Evolutionary conservation across 2,113 vertebrate species (phyloP), one percentile per base, ranked within the genome.

Genomic region (Petrocephalus zakoni): DNA sequence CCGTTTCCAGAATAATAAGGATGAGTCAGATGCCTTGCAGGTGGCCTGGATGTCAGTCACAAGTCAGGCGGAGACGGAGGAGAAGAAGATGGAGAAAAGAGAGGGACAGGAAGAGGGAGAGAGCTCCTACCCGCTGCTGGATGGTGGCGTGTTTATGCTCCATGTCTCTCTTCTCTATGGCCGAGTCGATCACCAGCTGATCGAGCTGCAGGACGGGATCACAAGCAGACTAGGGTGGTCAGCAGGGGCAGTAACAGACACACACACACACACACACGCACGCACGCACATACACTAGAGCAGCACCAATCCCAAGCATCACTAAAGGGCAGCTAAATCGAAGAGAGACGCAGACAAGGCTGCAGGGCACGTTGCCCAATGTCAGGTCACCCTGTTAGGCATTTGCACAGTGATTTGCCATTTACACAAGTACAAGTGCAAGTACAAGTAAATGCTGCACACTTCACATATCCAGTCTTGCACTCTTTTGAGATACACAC

Each of bases 131-230:
- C 96, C 97, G 94, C 93, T 99, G 98, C 93, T 99, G 98, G 83
- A 99, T 97, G 9, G 97, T 96, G 0, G 98, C 97, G 0, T 99
- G 98, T 89, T 97, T 99, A 88, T 98, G 97, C 90, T 99, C 98
- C 98, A 99, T 98, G 89, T 99, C 98, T 82, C 98, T 94, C 94
- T 99, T 99, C 92, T 99, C 98, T 95, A 98, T 97, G 0, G 98
- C 98, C 0, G 98, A 98, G 91, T 99, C 97, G 0, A 99, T 98
- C 95, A 99, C 98, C 94, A 99, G 95, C 94, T 99, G 98, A 94
- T 99, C 98, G 94, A 99, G 93, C 98, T 99, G 61, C 72, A 89
- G 85, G 61, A 56, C 34, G 87, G 4, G 34, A 42, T 90, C 68
- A 75, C 47, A 87, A 46, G 29, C n/a, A 85, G 25, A 19, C 58